These are phyloP conservation scores for Porites lutea DNA, from an alignment of 64 coral and sea anemone species.

Conservation along the genomic window DNA sequence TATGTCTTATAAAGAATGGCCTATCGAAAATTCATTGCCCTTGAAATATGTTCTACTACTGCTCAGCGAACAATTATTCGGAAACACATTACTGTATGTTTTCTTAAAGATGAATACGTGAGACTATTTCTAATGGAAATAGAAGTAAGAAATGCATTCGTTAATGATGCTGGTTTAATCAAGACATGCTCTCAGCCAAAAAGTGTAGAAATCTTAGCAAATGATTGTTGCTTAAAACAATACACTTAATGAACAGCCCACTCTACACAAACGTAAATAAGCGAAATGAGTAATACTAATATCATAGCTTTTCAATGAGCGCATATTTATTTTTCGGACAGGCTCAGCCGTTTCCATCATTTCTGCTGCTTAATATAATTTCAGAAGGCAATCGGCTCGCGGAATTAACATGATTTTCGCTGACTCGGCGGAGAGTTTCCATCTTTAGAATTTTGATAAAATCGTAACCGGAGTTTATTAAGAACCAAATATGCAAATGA, in stretches of 20 bases:
- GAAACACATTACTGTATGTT: not conserved
- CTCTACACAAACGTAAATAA: not conserved
- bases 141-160: not conserved
- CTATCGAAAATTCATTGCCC: too few species aligned
- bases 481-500: constrained; percentile 34
- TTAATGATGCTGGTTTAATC: not conserved
- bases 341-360: not conserved
- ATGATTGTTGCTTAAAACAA: not conserved
- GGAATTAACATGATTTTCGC: too few species aligned
- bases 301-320: too few species aligned
- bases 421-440: too few species aligned
- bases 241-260: constrained; percentile 9
- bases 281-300: not conserved
- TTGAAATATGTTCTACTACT: too few species aligned
- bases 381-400: too few species aligned
- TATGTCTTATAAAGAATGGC: too few species aligned
- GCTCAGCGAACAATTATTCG: not conserved
- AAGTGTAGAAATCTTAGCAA: not conserved
- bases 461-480: constrained; percentile 21
- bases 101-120: too few species aligned
- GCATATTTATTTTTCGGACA: too few species aligned
- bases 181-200: not conserved
- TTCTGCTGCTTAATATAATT: not conserved
- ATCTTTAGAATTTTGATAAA: not conserved
- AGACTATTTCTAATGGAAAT: not conserved